phyloP scores from a whole-genome alignment of 1,140 invertebrate species.

The Temnothorax curvispinosus region DNA sequence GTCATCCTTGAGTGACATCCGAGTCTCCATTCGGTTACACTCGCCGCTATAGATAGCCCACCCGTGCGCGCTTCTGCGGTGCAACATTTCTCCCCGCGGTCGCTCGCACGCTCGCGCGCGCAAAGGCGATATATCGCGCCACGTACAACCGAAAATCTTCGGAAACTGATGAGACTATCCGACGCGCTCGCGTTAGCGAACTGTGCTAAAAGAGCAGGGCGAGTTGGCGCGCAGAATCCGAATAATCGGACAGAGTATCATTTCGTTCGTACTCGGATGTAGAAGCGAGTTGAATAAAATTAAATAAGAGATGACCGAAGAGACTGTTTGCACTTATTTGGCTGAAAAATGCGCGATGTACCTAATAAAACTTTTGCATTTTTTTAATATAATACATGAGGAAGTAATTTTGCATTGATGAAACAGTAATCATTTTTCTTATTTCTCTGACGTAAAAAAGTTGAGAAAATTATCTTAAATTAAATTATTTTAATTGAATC shows the following conservation, averaged over 20 bases:
- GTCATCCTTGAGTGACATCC: slow-evolving; percentile 85
- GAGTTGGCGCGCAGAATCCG: slow-evolving; percentile 12
- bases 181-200: background rate
- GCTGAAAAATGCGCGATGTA: background rate
- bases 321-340: no score
- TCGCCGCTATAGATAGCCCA: slow-evolving; percentile 85
- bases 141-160: slow-evolving; percentile 50
- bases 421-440: background rate
- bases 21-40: slow-evolving; percentile 83
- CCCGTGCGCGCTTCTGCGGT: slow-evolving; percentile 80
- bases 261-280: background rate
- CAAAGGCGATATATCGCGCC: slow-evolving; percentile 55
- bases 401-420: background rate
- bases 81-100: slow-evolving; percentile 74
- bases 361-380: background rate
- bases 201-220: slow-evolving; percentile 20
- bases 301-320: background rate
- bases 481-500: background rate
- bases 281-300: background rate
- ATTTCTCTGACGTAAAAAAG: background rate
- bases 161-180: slow-evolving; percentile 42
- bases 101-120: slow-evolving; percentile 12
- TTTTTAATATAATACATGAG: background rate
- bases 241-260: slow-evolving; percentile 5
- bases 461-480: background rate